Evolutionary conservation across 2,797 vertebrate genomes (phyloP), one percentile per base, ranked within the genome.

Genomic region (Sebastes itinus): DNA sequence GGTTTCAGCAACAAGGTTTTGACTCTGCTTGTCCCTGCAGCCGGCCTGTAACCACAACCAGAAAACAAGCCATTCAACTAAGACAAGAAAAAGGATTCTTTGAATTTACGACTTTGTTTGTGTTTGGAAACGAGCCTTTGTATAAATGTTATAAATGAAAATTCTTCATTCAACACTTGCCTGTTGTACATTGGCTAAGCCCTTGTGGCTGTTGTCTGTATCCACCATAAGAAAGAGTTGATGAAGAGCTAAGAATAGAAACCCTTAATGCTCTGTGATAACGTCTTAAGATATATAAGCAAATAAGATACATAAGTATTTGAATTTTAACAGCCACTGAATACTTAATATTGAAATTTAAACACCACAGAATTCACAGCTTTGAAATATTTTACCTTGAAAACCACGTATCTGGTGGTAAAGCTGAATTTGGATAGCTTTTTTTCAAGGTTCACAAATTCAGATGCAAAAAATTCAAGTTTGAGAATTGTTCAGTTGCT

Each of bases 401-500:
- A 61, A 61, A 59, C 56, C 25, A 59, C 3, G 0, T 27, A 58
- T 28, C 7, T 59, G 16, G 6, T 0, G 13, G 0, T 38, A 38
- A 46, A 46, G 42, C 16, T 52, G 46, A 52, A 52, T 52, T 52
- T 20, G 16, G 18, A n/a, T n/a, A n/a, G 0, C 16, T 52, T 52
- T 49, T 20, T 49, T 22, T 22, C 9, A 54, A 54, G 18, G 7
- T 54, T 22, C 52, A 54, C 10, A 54, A 22, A 54, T 1, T 54
- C 10, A 54, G 20, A 22, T 22, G 20, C 52, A 54, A 54, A 54
- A 54, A 54, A 1, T 11, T 54, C n/a, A 54, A 22, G 18, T 52
- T 52, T 52, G 7, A 20, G 46, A n/a, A 52, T n/a, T 52, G 0
- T 52, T 9, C 46, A n/a, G 46, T 52, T 52, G 46, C 7, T 52